Conservation (phyloP, 2,113 vertebrate species). For the Pogona vitticeps region DNA sequence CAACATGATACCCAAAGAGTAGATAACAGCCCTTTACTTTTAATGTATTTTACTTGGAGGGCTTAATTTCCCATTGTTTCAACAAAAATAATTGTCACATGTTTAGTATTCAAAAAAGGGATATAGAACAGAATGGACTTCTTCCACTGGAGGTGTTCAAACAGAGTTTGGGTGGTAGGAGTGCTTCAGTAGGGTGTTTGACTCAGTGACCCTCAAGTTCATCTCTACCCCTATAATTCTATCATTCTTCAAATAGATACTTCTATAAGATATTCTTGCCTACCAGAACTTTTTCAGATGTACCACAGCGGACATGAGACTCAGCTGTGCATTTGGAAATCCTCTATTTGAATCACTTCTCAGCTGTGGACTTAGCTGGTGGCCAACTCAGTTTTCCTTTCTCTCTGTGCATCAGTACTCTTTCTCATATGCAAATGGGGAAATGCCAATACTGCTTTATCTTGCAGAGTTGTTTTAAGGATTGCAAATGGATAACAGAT, state of each 20-base stretch:
- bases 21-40: too few relatives aligned
- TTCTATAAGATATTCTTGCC: background rate
- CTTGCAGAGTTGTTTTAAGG: background rate
- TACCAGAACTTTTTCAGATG: background rate
- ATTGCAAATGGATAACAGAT: background rate
- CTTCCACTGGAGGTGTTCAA: too few relatives aligned
- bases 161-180: too few relatives aligned
- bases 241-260: too few relatives aligned
- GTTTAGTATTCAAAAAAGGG: background rate
- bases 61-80: too few relatives aligned
- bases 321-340: background rate
- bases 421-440: background rate
- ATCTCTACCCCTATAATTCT: too few relatives aligned
- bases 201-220: too few relatives aligned
- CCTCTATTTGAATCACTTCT: background rate
- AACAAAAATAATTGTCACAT: background rate
- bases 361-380: background rate
- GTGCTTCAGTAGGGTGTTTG: too few relatives aligned
- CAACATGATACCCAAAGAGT: too few relatives aligned
- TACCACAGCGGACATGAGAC: background rate
- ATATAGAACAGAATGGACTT: background rate
- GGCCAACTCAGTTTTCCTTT: background rate
- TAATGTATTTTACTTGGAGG: too few relatives aligned
- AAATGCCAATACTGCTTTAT: background rate
- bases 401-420: background rate